phyloP scores from a whole-genome alignment of 2,113 vertebrate species.

The Centropus bengalensis region DNA sequence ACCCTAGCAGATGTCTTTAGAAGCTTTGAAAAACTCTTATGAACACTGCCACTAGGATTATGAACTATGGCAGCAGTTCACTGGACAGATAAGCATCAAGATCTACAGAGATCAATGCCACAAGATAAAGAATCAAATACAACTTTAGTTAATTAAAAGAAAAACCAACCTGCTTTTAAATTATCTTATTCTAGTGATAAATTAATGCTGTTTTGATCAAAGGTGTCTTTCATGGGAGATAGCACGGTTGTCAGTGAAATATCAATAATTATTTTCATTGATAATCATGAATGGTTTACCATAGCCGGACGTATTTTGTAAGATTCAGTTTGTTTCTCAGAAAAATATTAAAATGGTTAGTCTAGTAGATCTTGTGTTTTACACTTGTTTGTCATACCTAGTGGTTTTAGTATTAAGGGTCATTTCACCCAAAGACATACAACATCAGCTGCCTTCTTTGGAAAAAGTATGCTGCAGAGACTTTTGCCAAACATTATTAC shows the following conservation, averaged over 20 bases:
- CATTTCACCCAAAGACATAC: neutral
- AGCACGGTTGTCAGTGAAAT: neutral
- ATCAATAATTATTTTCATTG: neutral
- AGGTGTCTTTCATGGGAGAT: neutral
- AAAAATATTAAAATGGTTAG: neutral
- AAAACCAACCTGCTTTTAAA: neutral
- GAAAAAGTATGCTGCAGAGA: neutral
- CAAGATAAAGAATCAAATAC: neutral
- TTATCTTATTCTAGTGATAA: neutral
- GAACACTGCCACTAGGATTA: accelerated
- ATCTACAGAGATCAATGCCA: neutral
- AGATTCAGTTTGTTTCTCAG: neutral
- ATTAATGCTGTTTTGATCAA: neutral
- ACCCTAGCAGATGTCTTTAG: conserved; percentile 9
- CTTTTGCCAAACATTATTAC: neutral
- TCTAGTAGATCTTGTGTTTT: neutral
- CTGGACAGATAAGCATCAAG: neutral
- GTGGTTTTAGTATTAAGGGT: neutral
- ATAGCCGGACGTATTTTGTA: neutral
- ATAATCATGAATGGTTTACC: neutral
- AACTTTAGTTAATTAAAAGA: neutral
- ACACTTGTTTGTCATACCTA: neutral
- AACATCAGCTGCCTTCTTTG: neutral
- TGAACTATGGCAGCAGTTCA: neutral
- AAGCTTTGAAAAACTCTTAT: neutral